phyloP scores from a whole-genome alignment of 2,888 invertebrate genomes.

The Drosophila nigricruria region DNA sequence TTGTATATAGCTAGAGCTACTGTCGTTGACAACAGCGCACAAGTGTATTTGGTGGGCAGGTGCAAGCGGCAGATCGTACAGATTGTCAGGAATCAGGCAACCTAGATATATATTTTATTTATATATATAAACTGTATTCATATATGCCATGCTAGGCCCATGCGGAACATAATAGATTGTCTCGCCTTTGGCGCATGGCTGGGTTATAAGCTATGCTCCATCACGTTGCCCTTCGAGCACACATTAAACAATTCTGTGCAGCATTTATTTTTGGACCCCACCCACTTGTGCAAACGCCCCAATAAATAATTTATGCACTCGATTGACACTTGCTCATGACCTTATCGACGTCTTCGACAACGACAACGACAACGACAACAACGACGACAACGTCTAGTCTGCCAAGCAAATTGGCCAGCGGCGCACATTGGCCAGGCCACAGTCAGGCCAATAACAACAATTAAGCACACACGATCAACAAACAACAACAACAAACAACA shows the following conservation, averaged over 20 bases:
- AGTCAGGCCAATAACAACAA: slow-evolving; percentile 75
- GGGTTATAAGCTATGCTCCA: slow-evolving; percentile 29
- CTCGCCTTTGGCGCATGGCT: slow-evolving; percentile 15
- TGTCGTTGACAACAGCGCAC: slow-evolving; percentile 74
- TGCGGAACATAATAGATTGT: slow-evolving; percentile 27
- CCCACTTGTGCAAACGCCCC: slow-evolving; percentile 37
- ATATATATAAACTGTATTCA: neutral
- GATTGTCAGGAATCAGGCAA: slow-evolving; percentile 33
- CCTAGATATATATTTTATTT: slow-evolving; percentile 8
- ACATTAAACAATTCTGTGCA: slow-evolving; percentile 38
- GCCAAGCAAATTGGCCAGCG: slow-evolving; percentile 55
- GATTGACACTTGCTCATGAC: slow-evolving; percentile 81
- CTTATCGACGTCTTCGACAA: slow-evolving; percentile 63
- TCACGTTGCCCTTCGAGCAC: slow-evolving; percentile 58
- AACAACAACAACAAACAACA: slow-evolving; percentile 29
- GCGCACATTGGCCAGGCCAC: slow-evolving; percentile 60
- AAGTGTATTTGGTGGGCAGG: slow-evolving; percentile 46
- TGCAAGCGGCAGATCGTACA: slow-evolving; percentile 38
- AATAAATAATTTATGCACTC: slow-evolving; percentile 75
- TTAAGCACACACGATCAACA: slow-evolving; percentile 63
- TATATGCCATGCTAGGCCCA: neutral
- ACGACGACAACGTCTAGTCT: slow-evolving; percentile 39
- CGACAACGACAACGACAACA: slow-evolving; percentile 18
- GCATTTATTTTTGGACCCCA: slow-evolving; percentile 35
- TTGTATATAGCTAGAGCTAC: slow-evolving; percentile 61